Conservation (phyloP, 2,888 invertebrate species). For the Lasioglossum zephyrum region DNA sequence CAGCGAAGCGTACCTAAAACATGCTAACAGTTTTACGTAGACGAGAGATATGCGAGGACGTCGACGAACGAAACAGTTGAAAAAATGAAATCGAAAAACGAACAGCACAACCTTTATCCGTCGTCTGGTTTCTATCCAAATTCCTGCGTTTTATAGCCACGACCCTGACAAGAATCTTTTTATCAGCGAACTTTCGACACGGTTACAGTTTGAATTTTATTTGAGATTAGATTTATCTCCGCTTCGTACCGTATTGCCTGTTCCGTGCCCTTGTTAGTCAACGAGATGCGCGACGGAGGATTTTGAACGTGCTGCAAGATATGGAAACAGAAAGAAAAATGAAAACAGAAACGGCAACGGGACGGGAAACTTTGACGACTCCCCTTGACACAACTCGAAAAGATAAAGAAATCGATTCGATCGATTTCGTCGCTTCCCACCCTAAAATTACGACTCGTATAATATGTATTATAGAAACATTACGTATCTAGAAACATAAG, state of each 20-base stretch:
- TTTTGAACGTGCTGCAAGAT: neutral
- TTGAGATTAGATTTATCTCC: constrained; percentile 18
- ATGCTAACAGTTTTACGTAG: neutral
- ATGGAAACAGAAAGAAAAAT: neutral
- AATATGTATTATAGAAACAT: neutral
- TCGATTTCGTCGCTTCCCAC: neutral
- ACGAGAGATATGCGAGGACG: neutral
- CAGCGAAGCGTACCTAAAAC: neutral
- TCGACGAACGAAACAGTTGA: neutral
- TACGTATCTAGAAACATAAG: neutral
- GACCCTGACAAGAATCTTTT: neutral
- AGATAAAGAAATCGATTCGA: neutral
- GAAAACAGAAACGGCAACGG: too few species aligned
- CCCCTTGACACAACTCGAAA: neutral
- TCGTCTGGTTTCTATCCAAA: constrained; percentile 3
- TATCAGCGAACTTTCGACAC: constrained; percentile 31
- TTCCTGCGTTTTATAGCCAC: neutral
- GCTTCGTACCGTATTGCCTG: neutral
- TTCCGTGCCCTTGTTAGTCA: neutral
- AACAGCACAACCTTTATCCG: constrained; percentile 13
- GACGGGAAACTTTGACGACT: neutral
- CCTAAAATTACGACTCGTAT: neutral
- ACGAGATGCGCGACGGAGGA: neutral
- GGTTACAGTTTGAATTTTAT: constrained; percentile 12
- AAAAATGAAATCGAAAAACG: neutral